These are phyloP conservation scores for Neria commutata DNA, from an alignment of 2,888 invertebrate species.

Conservation along the genomic window DNA sequence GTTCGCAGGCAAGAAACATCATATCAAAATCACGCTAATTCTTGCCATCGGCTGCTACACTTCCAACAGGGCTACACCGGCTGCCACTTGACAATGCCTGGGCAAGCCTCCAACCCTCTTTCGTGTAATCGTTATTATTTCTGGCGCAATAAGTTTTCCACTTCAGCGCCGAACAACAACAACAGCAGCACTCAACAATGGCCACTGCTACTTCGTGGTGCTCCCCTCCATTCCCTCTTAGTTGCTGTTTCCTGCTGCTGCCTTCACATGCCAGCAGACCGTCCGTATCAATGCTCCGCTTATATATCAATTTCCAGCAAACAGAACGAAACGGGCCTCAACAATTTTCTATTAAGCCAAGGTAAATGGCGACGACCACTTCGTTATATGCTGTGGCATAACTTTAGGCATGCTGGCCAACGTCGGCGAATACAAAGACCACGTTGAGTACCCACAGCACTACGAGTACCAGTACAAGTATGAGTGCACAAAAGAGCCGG, in stretches of 20 bases:
- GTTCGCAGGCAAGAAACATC: too few species aligned
- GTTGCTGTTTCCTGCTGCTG: not conserved
- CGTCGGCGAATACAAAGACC: too few species aligned
- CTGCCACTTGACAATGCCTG: too few species aligned
- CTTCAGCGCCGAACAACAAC: conserved; percentile 32
- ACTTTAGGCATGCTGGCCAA: conserved; percentile 1
- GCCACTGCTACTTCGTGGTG: not conserved
- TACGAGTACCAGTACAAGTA: too few species aligned
- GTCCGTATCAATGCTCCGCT: not conserved
- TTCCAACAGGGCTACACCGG: too few species aligned
- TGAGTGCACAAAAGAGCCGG: too few species aligned
- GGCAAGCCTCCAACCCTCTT: conserved; percentile 37
- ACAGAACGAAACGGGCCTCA: not conserved
- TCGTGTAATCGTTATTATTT: conserved; percentile 51
- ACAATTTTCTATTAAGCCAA: not conserved
- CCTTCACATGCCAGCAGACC: not conserved
- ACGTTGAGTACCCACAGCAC: too few species aligned
- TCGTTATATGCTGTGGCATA: conserved; percentile 9
- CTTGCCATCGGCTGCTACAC: too few species aligned
- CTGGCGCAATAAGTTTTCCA: conserved; percentile 52
- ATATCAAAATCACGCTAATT: too few species aligned
- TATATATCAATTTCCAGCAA: not conserved
- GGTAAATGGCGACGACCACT: conserved; percentile 5
- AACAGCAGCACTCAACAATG: not conserved
- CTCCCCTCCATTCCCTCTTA: not conserved